Evolutionary conservation across 2,888 invertebrate species (phyloP), one percentile per base, ranked within the genome.

Genomic region (Syritta pipiens): DNA sequence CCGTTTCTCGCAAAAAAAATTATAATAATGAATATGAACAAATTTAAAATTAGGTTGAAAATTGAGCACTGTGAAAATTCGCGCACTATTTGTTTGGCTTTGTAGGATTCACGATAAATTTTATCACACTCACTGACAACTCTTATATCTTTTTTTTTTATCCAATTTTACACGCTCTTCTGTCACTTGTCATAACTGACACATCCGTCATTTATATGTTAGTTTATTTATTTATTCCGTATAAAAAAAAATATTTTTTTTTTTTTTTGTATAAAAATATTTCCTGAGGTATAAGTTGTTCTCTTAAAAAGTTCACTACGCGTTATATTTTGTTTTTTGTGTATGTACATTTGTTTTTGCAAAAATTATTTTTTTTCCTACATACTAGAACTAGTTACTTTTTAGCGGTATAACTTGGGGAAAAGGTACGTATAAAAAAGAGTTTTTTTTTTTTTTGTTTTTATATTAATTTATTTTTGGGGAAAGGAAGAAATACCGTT

Each of bases 281-380:
- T 72, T 74, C 79, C 79, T 74, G 74, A 74, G 74, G 42, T 72
- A 60, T 53, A 48, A 37, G 44, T 71, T 57, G 79, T 62, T 74
- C 40, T 40, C 67, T 32, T 60, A 59, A 48, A 35, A 60, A 26
- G 26, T 59, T 74, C 65, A 77, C 72, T 77, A 63, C 69, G 76
- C 76, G 77, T 46, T 59, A n/a, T 40, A 40, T 17, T 51, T 51
- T 53, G 5, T 20, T 30, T 26, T 26, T 63, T 46, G 42, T 71
- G 44, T 71, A 65, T 77, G 32, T 71, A 72, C 63, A 59, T 48
- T 55, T 62, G 55, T 62, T 63, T 44, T 28, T 55, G n/a, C n/a
- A n/a, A n/a, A n/a, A n/a, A n/a, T 22, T 37, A 12, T 68, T 17
- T 30, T 20, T 35, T 14, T 35, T 51, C 46, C 14, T 55, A 12